phyloP scores from a whole-genome alignment of 2,113 vertebrate genomes.

The Chunga burmeisteri region DNA sequence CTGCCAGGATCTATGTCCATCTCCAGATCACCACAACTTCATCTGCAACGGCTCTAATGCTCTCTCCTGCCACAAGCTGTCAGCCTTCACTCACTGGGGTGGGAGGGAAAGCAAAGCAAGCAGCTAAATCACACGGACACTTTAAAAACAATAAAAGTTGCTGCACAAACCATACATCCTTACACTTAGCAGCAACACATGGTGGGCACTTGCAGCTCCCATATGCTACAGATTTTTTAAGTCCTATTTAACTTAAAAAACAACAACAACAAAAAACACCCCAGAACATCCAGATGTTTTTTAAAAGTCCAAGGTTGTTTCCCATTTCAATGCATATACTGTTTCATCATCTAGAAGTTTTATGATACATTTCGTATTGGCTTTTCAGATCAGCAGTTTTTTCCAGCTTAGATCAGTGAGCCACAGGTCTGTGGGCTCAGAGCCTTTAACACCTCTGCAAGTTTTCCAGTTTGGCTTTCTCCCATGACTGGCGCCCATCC shows the following conservation, averaged over 20 bases:
- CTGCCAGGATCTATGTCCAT: background rate
- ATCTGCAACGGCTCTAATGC: background rate
- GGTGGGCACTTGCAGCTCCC: background rate
- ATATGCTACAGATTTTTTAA: background rate
- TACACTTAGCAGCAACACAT: background rate
- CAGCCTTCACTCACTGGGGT: background rate
- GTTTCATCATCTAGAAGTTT: background rate
- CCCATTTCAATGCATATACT: background rate
- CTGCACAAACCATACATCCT: background rate
- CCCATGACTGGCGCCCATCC: background rate
- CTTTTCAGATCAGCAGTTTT: background rate
- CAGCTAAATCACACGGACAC: fast-evolving
- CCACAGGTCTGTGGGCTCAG: background rate
- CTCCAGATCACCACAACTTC: background rate
- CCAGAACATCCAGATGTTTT: background rate
- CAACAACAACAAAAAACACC: background rate
- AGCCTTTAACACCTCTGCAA: background rate
- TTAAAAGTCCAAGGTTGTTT: background rate
- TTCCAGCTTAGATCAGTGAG: background rate
- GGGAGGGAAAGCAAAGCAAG: background rate
- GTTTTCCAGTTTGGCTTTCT: background rate
- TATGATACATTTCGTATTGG: background rate
- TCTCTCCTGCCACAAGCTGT: background rate
- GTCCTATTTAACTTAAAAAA: background rate
- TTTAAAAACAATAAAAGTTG: background rate